A percentile compares a stretch with the other conserved stretches of the same genome.
Evolutionary conservation across 2,888 invertebrate genomes (phyloP).

Genomic region (Mallateleia sp.): DNA sequence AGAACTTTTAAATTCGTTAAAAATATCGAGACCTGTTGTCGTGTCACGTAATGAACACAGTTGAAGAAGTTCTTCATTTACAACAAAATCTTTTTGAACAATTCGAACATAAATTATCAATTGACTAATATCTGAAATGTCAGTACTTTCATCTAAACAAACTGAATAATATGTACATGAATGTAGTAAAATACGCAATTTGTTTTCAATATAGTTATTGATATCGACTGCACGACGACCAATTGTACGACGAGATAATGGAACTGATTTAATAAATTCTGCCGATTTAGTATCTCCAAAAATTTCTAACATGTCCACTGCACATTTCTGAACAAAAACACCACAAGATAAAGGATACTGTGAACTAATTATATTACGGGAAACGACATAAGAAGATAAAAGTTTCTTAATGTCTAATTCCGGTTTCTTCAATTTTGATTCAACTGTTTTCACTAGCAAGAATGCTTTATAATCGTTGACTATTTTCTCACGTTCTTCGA

Average conservation of each 20-base stretch:
- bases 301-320: slow-evolving; percentile 5
- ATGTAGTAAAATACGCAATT: slow-evolving; percentile 21
- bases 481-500: background rate
- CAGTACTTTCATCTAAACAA: slow-evolving; percentile 50
- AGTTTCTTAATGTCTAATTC: background rate
- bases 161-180: slow-evolving; percentile 28
- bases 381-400: background rate
- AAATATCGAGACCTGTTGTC: slow-evolving; percentile 21
- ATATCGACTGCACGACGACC: slow-evolving; percentile 24
- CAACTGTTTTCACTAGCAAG: background rate
- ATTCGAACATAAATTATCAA: slow-evolving; percentile 55
- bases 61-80: slow-evolving; percentile 49
- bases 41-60: slow-evolving; percentile 12
- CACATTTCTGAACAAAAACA: slow-evolving; percentile 3
- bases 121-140: slow-evolving; percentile 55
- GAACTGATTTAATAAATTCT: background rate
- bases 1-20: background rate
- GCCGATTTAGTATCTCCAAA: background rate
- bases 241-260: background rate
- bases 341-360: background rate
- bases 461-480: background rate
- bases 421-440: background rate
- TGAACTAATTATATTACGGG: background rate
- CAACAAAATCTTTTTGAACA: slow-evolving; percentile 26
- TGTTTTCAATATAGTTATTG: slow-evolving; percentile 24